Evolutionary conservation across 2,888 invertebrate genomes (phyloP), one percentile per base, ranked within the genome.

Genomic region (Drosophila neutralis): DNA sequence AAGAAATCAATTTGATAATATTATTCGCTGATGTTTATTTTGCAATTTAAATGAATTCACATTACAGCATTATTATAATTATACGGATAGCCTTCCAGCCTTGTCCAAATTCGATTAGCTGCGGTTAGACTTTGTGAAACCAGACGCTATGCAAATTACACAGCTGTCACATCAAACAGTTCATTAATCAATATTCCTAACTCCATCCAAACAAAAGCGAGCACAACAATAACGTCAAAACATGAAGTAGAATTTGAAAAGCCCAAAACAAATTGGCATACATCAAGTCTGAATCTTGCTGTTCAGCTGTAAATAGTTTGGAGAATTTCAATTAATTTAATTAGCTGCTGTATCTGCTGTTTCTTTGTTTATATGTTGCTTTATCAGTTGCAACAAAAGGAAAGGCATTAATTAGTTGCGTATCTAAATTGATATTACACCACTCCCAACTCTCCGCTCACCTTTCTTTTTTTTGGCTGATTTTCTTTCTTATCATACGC

Each of bases 11-110:
- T 18, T 51, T 31, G 38, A 60, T 65, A 69, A 51, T 56, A 54
- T 69, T 31, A 82, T 84, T 63, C 60, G 63, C 42, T 64, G 61
- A 63, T 52, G 53, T 74, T 73, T 77, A 68, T 85, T 89, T 83
- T 86, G 88, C 74, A 85, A 80, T 87, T 85, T 77, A 85, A 85
- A 87, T 83, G 83, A 83, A 89, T 82, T 75, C 83, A 69, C 68
- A 87, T 89, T 87, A 84, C 87, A 80, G 78, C 82, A 81, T 52
- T 51, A 58, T 67, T 42, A 76, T 75, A 64, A 80, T 72, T 63
- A 59, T 63, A 45, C 24, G 52, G 38, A 11, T 60, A 31, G 33
- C 40, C 29, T 42, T 58, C 56, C 21, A 24, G 24, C 24, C 62
- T 65, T 68, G 64, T 63, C 49, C 13, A 31, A 62, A 38, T 63